phyloP scores from a whole-genome alignment of 2,797 vertebrate genomes.

The Lerista edwardsae region DNA sequence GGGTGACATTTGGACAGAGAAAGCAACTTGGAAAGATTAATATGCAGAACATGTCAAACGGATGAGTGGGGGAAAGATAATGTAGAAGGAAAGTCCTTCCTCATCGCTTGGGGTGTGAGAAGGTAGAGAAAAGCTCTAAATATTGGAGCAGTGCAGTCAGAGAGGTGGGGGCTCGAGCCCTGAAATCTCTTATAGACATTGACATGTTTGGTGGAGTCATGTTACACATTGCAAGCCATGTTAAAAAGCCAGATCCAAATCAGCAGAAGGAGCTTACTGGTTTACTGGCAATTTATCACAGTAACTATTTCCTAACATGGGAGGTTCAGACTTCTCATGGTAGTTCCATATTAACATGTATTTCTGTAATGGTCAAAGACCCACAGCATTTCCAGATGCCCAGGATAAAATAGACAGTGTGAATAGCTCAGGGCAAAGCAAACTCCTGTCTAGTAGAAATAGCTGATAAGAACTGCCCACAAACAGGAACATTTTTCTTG shows the following conservation, averaged over 20 bases:
- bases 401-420: background rate
- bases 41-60: background rate
- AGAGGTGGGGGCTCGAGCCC: accelerated
- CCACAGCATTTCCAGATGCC: background rate
- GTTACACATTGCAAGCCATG: accelerated
- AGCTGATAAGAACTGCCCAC: background rate
- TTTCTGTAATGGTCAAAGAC: background rate
- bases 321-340: background rate
- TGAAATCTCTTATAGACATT: accelerated
- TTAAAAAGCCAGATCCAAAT: background rate
- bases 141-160: accelerated
- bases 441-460: background rate
- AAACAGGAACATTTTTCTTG: background rate
- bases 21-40: conserved; percentile 22
- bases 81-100: background rate
- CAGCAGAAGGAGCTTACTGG: background rate
- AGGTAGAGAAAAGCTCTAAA: accelerated
- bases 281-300: background rate
- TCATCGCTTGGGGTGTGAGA: background rate
- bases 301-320: background rate
- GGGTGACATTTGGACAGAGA: background rate
- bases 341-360: background rate
- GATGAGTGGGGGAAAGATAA: conserved; percentile 20
- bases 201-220: background rate
- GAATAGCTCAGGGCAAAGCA: background rate